Conservation (phyloP, 2,113 vertebrate genomes). For the Pristiophorus japonicus region DNA sequence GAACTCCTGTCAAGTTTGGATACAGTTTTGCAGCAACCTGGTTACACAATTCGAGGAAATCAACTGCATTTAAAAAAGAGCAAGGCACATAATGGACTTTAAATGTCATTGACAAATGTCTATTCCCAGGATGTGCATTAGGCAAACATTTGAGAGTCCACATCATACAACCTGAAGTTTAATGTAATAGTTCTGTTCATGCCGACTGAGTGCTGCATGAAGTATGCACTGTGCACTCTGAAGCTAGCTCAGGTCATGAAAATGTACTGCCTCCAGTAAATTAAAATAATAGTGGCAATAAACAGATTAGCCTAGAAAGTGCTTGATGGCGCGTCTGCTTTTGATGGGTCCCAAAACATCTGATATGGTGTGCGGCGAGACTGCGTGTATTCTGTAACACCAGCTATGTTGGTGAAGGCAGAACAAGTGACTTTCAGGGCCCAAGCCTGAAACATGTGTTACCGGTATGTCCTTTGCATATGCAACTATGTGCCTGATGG, state of each 20-base stretch:
- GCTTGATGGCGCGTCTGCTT: neutral
- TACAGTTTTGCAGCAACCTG: neutral
- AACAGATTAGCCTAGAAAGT: neutral
- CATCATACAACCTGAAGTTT: neutral
- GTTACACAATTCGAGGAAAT: neutral
- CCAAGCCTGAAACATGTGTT: neutral
- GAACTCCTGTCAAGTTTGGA: neutral
- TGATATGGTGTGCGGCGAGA: neutral
- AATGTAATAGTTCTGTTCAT: neutral
- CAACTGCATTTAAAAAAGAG: conserved; percentile 4
- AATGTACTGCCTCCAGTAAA: neutral
- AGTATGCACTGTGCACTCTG: conserved; percentile 1
- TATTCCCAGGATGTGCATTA: conserved; percentile 32
- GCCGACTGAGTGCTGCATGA: neutral
- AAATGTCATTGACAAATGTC: conserved; percentile 4
- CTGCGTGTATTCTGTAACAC: neutral
- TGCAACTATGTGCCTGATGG: neutral
- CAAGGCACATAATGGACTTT: neutral
- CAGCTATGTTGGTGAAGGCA: neutral
- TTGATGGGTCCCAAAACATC: neutral
- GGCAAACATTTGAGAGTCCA: neutral
- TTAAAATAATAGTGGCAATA: neutral
- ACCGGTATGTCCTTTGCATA: neutral
- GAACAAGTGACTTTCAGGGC: neutral
- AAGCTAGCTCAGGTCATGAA: conserved; percentile 1